A percentile compares a stretch with the other conserved stretches of the same genome.
phyloP scores from a whole-genome alignment of 1,140 invertebrate species.

The Hetaerina americana region DNA sequence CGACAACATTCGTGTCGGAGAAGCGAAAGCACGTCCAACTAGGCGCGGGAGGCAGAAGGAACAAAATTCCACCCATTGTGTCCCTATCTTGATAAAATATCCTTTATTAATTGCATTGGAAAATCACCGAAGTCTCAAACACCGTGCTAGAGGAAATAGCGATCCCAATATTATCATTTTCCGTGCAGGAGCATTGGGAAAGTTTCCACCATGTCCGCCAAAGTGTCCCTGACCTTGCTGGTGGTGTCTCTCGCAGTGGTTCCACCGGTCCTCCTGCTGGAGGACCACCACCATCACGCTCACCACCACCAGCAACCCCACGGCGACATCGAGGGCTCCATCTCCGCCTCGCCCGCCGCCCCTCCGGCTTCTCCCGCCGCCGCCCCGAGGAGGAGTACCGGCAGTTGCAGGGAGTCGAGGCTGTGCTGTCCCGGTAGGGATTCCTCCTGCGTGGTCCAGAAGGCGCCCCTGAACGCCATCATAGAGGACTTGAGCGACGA shows the following conservation, averaged over 20 bases:
- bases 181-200: no score
- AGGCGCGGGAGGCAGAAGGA: no score
- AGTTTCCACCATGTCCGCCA: no score
- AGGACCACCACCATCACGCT: background rate
- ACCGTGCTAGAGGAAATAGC: no score
- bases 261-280: background rate
- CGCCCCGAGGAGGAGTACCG: constrained; percentile 17
- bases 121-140: no score
- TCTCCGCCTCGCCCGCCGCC: background rate
- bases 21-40: no score
- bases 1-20: no score
- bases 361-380: background rate
- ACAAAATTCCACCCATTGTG: no score
- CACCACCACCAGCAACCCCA: background rate
- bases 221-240: background rate
- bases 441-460: constrained; percentile 75
- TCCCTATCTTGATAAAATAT: no score
- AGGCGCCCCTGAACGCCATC: constrained; percentile 65
- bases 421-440: constrained; percentile 68
- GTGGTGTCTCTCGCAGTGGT: background rate
- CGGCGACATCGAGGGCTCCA: background rate
- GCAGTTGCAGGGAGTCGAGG: constrained; percentile 57
- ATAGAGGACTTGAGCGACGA: constrained; percentile 67
- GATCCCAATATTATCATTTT: no score
- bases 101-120: no score